Percentiles rank a stretch among this genome's conserved stretches.
Conservation (phyloP, 2,113 vertebrate genomes). For the Cyanistes caeruleus region DNA sequence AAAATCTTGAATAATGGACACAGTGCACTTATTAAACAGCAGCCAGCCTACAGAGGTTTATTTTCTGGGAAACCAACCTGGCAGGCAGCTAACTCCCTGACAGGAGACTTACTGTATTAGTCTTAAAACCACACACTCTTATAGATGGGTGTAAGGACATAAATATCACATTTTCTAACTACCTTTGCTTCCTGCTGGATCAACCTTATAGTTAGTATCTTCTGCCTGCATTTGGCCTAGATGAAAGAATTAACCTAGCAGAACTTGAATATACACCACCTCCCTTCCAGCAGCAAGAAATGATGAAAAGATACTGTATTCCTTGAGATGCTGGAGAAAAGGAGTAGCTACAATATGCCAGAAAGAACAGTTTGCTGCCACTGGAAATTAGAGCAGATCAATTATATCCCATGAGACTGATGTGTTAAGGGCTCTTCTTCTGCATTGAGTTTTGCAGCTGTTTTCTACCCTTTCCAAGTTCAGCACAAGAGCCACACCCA, state of each 20-base stretch:
- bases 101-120: not conserved
- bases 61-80: not conserved
- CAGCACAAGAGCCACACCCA: not conserved
- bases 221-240: not conserved
- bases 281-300: not conserved
- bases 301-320: not conserved
- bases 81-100: not conserved
- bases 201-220: not conserved
- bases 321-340: not conserved
- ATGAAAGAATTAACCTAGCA: not conserved
- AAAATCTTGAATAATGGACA: not conserved
- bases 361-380: not conserved
- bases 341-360: not conserved
- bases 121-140: not conserved
- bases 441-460: not conserved
- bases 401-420: not conserved
- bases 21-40: not conserved
- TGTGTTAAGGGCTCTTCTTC: not conserved
- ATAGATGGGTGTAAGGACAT: not conserved
- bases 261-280: not conserved
- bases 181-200: not conserved
- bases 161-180: not conserved
- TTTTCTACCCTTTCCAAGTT: not conserved
- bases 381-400: not conserved
- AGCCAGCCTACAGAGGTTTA: not conserved